phyloP scores from a whole-genome alignment of 2,113 vertebrate genomes.

The Sebastes fasciatus region DNA sequence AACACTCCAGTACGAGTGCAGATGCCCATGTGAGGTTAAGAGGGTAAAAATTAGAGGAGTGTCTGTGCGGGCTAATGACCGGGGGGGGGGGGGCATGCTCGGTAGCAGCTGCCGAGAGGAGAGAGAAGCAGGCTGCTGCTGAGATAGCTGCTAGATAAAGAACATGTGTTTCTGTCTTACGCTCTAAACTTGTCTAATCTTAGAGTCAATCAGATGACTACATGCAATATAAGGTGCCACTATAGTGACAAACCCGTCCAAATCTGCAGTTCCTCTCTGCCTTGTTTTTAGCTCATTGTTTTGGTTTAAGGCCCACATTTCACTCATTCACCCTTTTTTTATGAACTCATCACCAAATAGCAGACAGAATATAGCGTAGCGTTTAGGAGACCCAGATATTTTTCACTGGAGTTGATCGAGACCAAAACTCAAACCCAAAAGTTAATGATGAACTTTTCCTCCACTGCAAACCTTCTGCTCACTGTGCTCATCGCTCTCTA shows the following conservation, averaged over 20 bases:
- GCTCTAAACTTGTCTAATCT: no score
- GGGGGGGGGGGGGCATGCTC: conserved; percentile 18
- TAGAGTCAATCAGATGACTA: not conserved
- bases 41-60: conserved; percentile 56
- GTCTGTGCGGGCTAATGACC: conserved; percentile 45
- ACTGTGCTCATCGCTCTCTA: not conserved
- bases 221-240: not conserved
- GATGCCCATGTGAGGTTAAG: conserved; percentile 60
- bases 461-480: not conserved
- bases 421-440: not conserved
- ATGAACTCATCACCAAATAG: not conserved
- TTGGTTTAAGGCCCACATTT: not conserved
- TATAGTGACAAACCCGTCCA: not conserved
- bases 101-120: conserved; percentile 24
- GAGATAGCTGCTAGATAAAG: not conserved
- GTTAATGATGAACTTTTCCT: not conserved
- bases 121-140: conserved; percentile 8
- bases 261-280: not conserved
- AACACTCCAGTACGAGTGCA: conserved; percentile 22
- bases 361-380: not conserved
- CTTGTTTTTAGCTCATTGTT: not conserved
- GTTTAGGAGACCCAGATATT: no score
- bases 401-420: not conserved
- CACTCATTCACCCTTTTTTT: not conserved
- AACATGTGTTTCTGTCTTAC: not conserved